Percentiles rank a stretch among this genome's conserved stretches.
phyloP scores from a whole-genome alignment of 2,888 invertebrate species.

The Heliconius erato region DNA sequence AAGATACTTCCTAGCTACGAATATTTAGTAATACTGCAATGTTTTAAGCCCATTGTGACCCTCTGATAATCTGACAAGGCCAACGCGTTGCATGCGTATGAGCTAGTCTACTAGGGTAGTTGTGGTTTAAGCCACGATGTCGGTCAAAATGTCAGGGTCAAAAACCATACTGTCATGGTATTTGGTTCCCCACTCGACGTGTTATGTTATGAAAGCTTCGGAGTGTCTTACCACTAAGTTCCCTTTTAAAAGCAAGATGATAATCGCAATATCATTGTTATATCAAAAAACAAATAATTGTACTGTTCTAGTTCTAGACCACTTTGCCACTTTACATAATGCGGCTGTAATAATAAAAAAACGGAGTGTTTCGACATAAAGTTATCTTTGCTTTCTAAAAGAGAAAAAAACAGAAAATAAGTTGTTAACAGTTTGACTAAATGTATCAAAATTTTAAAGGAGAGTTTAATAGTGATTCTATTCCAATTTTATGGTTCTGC shows the following conservation, averaged over 20 bases:
- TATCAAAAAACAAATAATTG: too few species aligned
- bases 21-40: not conserved
- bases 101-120: not conserved
- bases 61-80: constrained; percentile 7
- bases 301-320: too few species aligned
- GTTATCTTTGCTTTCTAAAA: too few species aligned
- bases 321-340: too few species aligned
- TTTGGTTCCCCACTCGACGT: too few species aligned
- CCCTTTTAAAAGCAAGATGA: too few species aligned
- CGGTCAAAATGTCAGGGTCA: not conserved
- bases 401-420: too few species aligned
- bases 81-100: not conserved
- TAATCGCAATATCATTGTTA: too few species aligned
- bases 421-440: not conserved
- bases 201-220: too few species aligned
- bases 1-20: not conserved
- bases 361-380: too few species aligned
- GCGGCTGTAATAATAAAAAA: too few species aligned
- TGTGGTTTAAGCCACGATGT: not conserved
- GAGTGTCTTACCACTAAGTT: too few species aligned
- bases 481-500: not conserved
- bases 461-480: constrained; percentile 10
- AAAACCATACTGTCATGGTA: not conserved
- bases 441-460: not conserved
- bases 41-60: not conserved